Evolutionary conservation across 2,888 invertebrate genomes (phyloP).

Genomic region (Shargacucullia verbasci): DNA sequence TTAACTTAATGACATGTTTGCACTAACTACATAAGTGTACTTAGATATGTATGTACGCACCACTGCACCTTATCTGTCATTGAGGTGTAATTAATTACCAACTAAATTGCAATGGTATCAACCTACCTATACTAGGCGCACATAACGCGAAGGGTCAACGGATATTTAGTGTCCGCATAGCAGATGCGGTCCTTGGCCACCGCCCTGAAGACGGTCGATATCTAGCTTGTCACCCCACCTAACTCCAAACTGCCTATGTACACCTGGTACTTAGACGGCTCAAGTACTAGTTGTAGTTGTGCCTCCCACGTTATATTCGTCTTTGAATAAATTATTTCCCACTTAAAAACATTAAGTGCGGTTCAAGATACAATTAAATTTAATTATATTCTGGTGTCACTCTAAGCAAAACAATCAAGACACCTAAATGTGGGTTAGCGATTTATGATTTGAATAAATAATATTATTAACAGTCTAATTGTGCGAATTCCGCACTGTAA

Average conservation of each 20-base stretch:
- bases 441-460: conserved; percentile 42
- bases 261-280: conserved; percentile 81
- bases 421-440: conserved; percentile 36
- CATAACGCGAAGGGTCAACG: conserved; percentile 84
- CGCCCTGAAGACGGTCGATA: conserved; percentile 88
- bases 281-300: conserved; percentile 54
- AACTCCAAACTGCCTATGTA: conserved; percentile 82
- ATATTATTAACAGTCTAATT: conserved; percentile 37
- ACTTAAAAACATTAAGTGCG: conserved; percentile 24
- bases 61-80: conserved; percentile 85
- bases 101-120: conserved; percentile 74
- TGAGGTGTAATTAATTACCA: conserved; percentile 85
- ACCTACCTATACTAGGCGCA: conserved; percentile 69
- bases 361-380: conserved; percentile 25
- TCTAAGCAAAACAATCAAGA: conserved; percentile 29
- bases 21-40: conserved; percentile 44
- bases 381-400: conserved; percentile 41
- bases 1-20: conserved; percentile 52
- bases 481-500: conserved; percentile 32
- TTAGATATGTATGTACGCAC: conserved; percentile 60
- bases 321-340: conserved; percentile 39
- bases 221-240: conserved; percentile 82
- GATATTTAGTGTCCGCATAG: conserved; percentile 87
- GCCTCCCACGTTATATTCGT: conserved; percentile 33
- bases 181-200: conserved; percentile 87